Percentiles rank a stretch among this genome's conserved stretches.
Conservation (phyloP, 2,888 invertebrate genomes). For the Oscheius sp. region DNA sequence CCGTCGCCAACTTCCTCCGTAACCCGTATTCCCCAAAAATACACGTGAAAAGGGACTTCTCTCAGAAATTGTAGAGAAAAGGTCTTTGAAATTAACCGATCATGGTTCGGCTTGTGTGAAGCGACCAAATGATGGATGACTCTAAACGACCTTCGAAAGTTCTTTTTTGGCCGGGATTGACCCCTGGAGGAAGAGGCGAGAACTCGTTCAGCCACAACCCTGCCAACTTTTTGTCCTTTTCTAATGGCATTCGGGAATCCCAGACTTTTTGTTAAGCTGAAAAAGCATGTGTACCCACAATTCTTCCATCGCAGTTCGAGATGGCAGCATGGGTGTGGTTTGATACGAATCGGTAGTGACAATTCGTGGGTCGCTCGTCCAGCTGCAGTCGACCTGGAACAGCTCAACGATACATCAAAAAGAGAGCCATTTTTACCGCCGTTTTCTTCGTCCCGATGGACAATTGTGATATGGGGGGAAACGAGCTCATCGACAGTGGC, state of each 20-base stretch:
- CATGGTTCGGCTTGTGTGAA: conserved; percentile 13
- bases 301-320: conserved; percentile 64
- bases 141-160: conserved; percentile 6
- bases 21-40: not conserved
- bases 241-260: not conserved
- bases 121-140: conserved; percentile 21
- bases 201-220: conserved; percentile 8
- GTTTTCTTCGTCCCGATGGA: conserved; percentile 52
- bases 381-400: conserved; percentile 37
- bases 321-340: conserved; percentile 64
- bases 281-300: conserved; percentile 49
- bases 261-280: not conserved
- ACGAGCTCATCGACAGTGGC: conserved; percentile 57
- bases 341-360: conserved; percentile 65
- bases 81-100: not conserved
- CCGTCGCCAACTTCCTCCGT: not conserved
- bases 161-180: not conserved
- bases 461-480: conserved; percentile 48
- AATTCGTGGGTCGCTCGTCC: conserved; percentile 50
- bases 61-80: not conserved
- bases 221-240: conserved; percentile 11
- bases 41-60: not conserved
- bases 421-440: conserved; percentile 43
- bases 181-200: not conserved
- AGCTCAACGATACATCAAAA: not conserved